Conservation (phyloP, 2,113 vertebrate genomes). For the Salvelinus alpinus region DNA sequence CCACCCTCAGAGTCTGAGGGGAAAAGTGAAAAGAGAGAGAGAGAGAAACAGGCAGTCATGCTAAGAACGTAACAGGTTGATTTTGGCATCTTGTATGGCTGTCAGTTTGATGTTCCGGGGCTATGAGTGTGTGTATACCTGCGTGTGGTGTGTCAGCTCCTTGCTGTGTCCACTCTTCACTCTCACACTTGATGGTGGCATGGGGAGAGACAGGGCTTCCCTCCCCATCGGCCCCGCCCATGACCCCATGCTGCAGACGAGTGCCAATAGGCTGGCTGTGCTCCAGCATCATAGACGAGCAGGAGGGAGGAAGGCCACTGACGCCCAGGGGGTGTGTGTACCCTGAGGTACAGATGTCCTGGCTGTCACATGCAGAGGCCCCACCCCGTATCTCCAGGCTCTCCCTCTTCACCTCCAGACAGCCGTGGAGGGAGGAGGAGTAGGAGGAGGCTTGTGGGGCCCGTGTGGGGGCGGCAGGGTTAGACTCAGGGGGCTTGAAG, state of each 20-base stretch:
- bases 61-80: constrained; percentile 2
- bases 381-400: constrained; percentile 16
- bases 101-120: neutral
- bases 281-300: constrained; percentile 38
- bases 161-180: constrained; percentile 57
- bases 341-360: constrained; percentile 35
- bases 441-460: constrained; percentile 4
- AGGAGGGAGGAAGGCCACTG: constrained; percentile 31
- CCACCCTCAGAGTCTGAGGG: constrained; percentile 83
- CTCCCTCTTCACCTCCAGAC: constrained; percentile 52
- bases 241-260: constrained; percentile 35
- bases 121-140: constrained; percentile 51
- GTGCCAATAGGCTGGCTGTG: constrained; percentile 29
- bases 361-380: constrained; percentile 44
- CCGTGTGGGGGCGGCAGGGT: constrained; percentile 29
- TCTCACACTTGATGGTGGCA: constrained; percentile 51
- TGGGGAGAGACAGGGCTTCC: constrained; percentile 55
- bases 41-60: constrained; percentile 33
- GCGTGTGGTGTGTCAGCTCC: constrained; percentile 33
- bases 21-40: neutral
- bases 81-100: neutral
- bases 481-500: constrained; percentile 58
- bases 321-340: constrained; percentile 39
- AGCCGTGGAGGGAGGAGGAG: constrained; percentile 38
- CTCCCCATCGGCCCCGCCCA: constrained; percentile 38